Evolutionary conservation across 2,888 invertebrate species (phyloP), one percentile per base, ranked within the genome.

Genomic region (Tineola bisselliella): DNA sequence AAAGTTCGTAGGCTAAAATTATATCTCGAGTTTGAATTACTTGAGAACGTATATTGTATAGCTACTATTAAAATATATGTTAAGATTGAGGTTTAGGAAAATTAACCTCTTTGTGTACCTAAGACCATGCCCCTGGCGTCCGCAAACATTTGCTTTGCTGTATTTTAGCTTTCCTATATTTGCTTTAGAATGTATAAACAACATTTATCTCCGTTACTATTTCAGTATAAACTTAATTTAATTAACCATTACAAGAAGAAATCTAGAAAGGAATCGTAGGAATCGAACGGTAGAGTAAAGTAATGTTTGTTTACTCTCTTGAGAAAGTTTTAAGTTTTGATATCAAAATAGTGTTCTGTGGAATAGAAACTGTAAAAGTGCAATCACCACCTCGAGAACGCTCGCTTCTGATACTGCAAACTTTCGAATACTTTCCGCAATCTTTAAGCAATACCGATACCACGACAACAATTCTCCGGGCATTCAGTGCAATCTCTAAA

Each of bases 31-130:
- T n/a, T n/a, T n/a, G n/a, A n/a, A n/a, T 25, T 25, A 25, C 25
- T 25, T 25, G 38, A 10, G 10, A 38, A 2, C 38, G n/a, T n/a
- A n/a, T 38, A 38, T 38, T 38, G 38, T 38, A 48, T 48, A 48
- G 8, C 13, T 58, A 6, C 58, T 33, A 33, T 58, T 33, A 33
- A 58, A 56, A 58, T 58, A 30, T 33, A 58, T 33, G 33, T 13
- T 15, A n/a, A 6, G n/a, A 33, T 12, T 33, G 58, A 3, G 58
- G 33, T 58, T 33, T 33, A 58, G 11, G 18, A 58, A 58, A 58
- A 58, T 58, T 58, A 58, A 58, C 58, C 58, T 33, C 33, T 13
- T 58, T 58, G 58, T 58, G 15, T 58, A 58, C 58, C 12, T 33
- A 56, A 30, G 58, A 10, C 33, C 19, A 30, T 13, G 31, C 58